Evolutionary conservation across 2,888 invertebrate genomes (phyloP), one percentile per base, ranked within the genome.

Genomic region (Standfussiana lucernea): DNA sequence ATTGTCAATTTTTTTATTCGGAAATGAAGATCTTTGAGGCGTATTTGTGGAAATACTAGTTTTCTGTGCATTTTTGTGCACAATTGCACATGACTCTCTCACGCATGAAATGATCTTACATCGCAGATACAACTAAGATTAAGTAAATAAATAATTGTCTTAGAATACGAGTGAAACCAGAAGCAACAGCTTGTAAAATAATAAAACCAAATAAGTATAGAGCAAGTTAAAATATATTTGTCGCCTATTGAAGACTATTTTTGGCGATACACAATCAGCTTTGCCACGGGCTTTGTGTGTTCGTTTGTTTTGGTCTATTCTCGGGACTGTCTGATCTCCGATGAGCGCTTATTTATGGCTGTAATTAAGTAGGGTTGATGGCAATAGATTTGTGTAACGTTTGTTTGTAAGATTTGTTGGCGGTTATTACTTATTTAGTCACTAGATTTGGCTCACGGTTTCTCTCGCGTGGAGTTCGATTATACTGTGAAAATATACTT

Each of bases 221-320:
- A 53, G 21, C 56, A 24, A 28, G 66, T 56, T 42, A 56, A 84
- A 62, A 67, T 78, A n/a, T 37, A 72, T 73, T 28, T 59, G 65
- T 61, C 61, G 24, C 8, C 65, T 69, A 69, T 81, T 72, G 40
- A 47, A 21, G 35, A 61, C 53, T 82, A 84, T 84, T 84, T 72
- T 42, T 11, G 64, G 37, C 13, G 45, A 47, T 24, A 47, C 56
- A 80, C 50, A 70, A 71, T 59, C 1, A 56, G 45, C 35, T 32
- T 59, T 0, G 61, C 32, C 28, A 56, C 56, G 28, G 18, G 2
- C 28, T 64, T 40, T 72, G 81, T 70, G 15, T 47, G 75, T 53
- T 15, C 53, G 50, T 85, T 75, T 74, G 71, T 85, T 66, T 53
- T 28, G 24, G 2, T 64, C 64, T 82, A 75, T 80, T 85, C 53